Percentiles rank a stretch among this genome's conserved stretches.
Evolutionary conservation across 2,113 vertebrate genomes (phyloP).

Genomic region (Dolichallabes microphthalmus): DNA sequence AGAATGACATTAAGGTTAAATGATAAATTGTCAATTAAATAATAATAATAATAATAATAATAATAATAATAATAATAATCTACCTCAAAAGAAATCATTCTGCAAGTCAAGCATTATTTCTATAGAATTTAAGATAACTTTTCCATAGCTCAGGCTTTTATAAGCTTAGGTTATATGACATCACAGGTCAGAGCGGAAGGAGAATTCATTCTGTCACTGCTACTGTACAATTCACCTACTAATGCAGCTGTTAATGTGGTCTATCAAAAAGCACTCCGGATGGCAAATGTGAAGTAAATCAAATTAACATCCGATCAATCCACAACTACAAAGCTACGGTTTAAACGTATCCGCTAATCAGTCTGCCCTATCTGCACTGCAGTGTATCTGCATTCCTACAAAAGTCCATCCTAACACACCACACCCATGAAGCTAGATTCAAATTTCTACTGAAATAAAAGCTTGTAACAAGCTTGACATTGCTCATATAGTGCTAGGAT

Average conservation of each 20-base stretch:
- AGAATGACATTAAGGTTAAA: not conserved
- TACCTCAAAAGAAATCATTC: not conserved
- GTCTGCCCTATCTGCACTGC: slow-evolving; percentile 31
- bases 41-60: not conserved
- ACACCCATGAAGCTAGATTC: not conserved
- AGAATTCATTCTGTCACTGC: slow-evolving; percentile 49
- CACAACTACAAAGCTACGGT: slow-evolving; percentile 40
- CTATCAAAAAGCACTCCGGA: slow-evolving; percentile 54
- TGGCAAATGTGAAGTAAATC: slow-evolving; percentile 55
- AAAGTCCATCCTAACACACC: not conserved
- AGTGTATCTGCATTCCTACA: slow-evolving; percentile 32
- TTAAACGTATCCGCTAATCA: slow-evolving; percentile 47
- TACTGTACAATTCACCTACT: slow-evolving; percentile 38
- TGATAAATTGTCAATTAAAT: not conserved
- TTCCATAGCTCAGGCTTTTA: slow-evolving; percentile 19
- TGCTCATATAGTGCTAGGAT: not conserved
- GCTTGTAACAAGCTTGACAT: not conserved
- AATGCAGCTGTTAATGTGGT: slow-evolving; percentile 53
- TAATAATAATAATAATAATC: not conserved
- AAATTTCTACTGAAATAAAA: not conserved
- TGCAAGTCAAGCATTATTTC: not conserved
- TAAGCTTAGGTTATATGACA: slow-evolving; percentile 47
- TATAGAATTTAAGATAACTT: slow-evolving; percentile 14
- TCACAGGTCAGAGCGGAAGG: slow-evolving; percentile 49
- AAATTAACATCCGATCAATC: slow-evolving; percentile 53